A percentile compares a stretch with the other conserved stretches of the same genome.
Evolutionary conservation across 2,797 vertebrate genomes (phyloP).

Genomic region (Gephyroberyx darwinii): DNA sequence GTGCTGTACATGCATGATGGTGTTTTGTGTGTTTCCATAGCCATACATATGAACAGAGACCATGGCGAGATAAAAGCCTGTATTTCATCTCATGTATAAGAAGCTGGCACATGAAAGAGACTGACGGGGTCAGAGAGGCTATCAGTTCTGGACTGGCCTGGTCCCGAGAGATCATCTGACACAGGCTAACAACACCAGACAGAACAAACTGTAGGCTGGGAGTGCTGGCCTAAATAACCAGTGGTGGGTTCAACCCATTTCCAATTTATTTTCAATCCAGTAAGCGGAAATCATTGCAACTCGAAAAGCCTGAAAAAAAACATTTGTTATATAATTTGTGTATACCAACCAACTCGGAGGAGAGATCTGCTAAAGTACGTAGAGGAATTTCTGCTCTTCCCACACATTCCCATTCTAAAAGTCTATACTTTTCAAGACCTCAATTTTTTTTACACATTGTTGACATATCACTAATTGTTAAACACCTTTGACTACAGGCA

Average conservation of each 20-base stretch:
- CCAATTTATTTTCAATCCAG: neutral
- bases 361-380: no score
- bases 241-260: neutral
- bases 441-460: no score
- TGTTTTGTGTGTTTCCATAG: neutral
- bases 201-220: conserved; percentile 17
- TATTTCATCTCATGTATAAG: conserved; percentile 34
- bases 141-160: neutral
- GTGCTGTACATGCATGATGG: conserved; percentile 9
- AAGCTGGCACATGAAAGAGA: conserved; percentile 15
- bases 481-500: no score
- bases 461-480: no score
- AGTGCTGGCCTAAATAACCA: neutral
- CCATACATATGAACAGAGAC: neutral
- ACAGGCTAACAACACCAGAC: conserved; percentile 10
- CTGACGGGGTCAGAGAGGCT: conserved; percentile 1
- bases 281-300: no score
- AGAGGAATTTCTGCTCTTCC: no score
- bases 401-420: no score
- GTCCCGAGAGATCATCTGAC: conserved; percentile 1
- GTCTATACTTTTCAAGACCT: no score
- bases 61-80: conserved; percentile 38
- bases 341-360: no score
- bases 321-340: no score
- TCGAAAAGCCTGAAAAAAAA: no score